phyloP scores from a whole-genome alignment of 2,888 invertebrate genomes.

The Drosophila trichaetosa region DNA sequence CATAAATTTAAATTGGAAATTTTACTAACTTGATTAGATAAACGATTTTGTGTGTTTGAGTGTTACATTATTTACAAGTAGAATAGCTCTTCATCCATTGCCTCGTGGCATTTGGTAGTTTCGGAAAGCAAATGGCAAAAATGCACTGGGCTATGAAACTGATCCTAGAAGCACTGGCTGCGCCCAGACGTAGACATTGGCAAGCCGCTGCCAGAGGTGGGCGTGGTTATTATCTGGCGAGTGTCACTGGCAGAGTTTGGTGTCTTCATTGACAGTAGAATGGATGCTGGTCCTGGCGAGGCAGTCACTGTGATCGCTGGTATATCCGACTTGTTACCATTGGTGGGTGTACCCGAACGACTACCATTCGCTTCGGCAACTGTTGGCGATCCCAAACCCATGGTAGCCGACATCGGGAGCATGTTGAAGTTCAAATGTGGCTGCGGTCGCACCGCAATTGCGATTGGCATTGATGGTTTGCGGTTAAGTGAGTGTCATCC shows the following conservation, averaged over 20 bases:
- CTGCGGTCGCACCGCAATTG: slow-evolving; percentile 74
- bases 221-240: slow-evolving; percentile 35
- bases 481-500: slow-evolving; percentile 85
- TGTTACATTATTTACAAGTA: slow-evolving; percentile 78
- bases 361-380: slow-evolving; percentile 46
- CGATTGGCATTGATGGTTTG: slow-evolving; percentile 81
- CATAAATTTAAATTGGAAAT: slow-evolving; percentile 44
- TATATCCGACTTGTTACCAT: slow-evolving; percentile 69
- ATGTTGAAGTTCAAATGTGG: slow-evolving; percentile 78
- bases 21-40: slow-evolving; percentile 54
- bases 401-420: slow-evolving; percentile 80
- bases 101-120: slow-evolving; percentile 18
- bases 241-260: slow-evolving; percentile 38
- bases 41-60: slow-evolving; percentile 27
- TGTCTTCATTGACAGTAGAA: slow-evolving; percentile 69
- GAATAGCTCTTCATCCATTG: slow-evolving; percentile 67
- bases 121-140: slow-evolving; percentile 11
- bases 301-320: slow-evolving; percentile 81
- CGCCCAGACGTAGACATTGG: slow-evolving; percentile 78
- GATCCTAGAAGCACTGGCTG: slow-evolving; percentile 84
- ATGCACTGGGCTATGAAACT: slow-evolving; percentile 10
- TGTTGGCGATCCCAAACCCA: slow-evolving; percentile 69
- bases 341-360: slow-evolving; percentile 71
- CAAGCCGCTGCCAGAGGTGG: slow-evolving; percentile 58
- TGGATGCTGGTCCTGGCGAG: slow-evolving; percentile 69